Evolutionary conservation across 2,797 vertebrate genomes (phyloP).

Genomic region (Danio kyathit): DNA sequence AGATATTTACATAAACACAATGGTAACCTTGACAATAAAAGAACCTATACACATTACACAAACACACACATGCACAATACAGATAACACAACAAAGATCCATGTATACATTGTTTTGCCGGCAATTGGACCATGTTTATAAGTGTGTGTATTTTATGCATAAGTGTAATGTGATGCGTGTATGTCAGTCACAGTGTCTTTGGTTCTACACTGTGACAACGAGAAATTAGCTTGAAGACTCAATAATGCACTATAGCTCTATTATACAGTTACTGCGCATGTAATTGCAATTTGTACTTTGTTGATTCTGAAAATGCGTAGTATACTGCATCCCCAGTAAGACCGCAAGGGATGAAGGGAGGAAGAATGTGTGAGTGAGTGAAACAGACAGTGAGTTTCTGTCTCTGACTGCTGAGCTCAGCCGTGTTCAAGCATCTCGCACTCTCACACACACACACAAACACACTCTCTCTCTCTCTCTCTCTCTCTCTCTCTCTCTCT

Average conservation of each 20-base stretch:
- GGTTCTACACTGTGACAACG: too few species aligned
- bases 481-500: not conserved
- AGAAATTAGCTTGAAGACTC: not conserved
- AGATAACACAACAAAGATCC: too few species aligned
- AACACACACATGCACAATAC: too few species aligned
- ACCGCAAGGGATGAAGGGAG: constrained; percentile 5
- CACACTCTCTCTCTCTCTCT: not conserved
- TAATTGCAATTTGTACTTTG: not conserved
- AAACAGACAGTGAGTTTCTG: constrained; percentile 44
- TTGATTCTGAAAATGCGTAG: not conserved
- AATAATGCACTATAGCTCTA: not conserved
- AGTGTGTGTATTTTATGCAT: too few species aligned
- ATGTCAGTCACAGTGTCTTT: too few species aligned
- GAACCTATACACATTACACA: too few species aligned
- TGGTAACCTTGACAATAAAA: too few species aligned
- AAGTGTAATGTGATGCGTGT: too few species aligned
- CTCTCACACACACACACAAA: not conserved
- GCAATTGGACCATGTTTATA: too few species aligned
- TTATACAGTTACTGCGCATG: not conserved
- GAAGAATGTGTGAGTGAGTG: constrained; percentile 17
- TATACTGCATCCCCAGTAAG: not conserved
- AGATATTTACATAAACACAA: too few species aligned
- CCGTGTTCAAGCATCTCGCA: not conserved
- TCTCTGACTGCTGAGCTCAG: constrained; percentile 40
- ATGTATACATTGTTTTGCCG: too few species aligned